Conservation (phyloP, 2,113 vertebrate genomes). For the Heterotis niloticus region DNA sequence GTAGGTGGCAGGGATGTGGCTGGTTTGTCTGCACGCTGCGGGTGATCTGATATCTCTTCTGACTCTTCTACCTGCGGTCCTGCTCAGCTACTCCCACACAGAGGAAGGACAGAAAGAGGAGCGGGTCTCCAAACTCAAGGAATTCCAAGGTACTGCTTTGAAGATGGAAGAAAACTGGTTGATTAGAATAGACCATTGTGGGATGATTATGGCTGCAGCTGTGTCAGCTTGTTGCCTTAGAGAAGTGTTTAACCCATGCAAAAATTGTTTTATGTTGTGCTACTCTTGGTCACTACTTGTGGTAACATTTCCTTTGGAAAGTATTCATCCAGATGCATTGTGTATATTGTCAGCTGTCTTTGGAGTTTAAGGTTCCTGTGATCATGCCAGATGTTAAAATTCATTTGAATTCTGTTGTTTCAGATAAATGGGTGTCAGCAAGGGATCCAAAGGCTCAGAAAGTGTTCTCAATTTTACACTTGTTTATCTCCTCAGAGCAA, state of each 20-base stretch:
- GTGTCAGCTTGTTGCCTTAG: too few relatives aligned
- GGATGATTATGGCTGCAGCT: neutral
- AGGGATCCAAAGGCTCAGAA: neutral
- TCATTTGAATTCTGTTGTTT: neutral
- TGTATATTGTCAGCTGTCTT: neutral
- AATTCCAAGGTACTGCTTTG: constrained; percentile 77
- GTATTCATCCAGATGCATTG: neutral
- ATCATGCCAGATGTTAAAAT: neutral
- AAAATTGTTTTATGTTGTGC: too few relatives aligned
- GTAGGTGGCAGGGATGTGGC: too few relatives aligned
- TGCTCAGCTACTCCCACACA: constrained; percentile 79
- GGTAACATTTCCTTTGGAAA: too few relatives aligned
- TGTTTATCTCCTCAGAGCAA: constrained; percentile 60
- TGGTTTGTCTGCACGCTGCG: neutral
- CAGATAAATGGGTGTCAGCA: neutral
- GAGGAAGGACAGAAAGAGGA: constrained; percentile 77
- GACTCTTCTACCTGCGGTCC: neutral
- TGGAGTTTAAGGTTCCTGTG: neutral
- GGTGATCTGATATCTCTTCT: neutral
- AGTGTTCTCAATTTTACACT: too few relatives aligned
- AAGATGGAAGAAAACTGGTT: neutral
- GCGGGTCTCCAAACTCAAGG: constrained; percentile 66
- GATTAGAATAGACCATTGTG: neutral
- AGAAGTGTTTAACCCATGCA: too few relatives aligned
- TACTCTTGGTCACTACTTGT: too few relatives aligned